Percentiles rank a stretch among this genome's conserved stretches.
Evolutionary conservation across 2,113 vertebrate species (phyloP).

Genomic region (Furnarius figulus): DNA sequence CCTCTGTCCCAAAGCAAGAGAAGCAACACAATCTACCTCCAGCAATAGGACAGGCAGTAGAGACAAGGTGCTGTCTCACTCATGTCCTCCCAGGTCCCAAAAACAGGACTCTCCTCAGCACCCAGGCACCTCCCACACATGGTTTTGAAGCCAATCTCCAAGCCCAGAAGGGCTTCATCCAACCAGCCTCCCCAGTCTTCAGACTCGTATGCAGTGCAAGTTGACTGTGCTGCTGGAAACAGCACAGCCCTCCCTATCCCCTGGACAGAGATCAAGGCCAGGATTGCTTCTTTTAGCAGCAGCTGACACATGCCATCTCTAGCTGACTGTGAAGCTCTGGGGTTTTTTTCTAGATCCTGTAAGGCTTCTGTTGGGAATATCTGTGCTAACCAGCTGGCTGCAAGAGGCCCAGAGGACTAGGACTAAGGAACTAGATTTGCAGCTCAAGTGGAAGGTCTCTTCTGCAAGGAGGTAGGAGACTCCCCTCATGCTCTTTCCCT

Average conservation of each 20-base stretch:
- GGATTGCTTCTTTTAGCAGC: neutral
- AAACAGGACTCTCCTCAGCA: neutral
- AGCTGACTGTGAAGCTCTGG: neutral
- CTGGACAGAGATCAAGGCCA: neutral
- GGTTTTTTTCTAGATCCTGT: neutral
- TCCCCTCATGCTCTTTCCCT: neutral
- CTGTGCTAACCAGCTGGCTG: neutral
- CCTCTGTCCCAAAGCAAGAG: neutral
- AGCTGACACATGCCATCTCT: neutral
- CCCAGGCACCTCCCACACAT: neutral
- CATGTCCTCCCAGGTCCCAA: neutral
- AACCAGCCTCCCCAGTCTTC: neutral
- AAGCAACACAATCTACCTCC: neutral
- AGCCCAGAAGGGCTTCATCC: neutral
- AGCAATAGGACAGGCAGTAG: neutral
- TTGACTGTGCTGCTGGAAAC: neutral
- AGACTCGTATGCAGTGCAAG: neutral
- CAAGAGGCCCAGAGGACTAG: neutral
- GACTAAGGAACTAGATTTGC: neutral
- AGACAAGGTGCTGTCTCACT: neutral
- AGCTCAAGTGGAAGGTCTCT: neutral
- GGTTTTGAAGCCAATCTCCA: neutral
- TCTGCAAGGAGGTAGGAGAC: accelerated
- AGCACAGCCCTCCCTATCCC: neutral
- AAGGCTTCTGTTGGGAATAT: neutral